Percentiles rank a stretch among this genome's conserved stretches.
phyloP scores from a whole-genome alignment of 92 coral and sea anemone genomes.

The Palythoa grandiflora region DNA sequence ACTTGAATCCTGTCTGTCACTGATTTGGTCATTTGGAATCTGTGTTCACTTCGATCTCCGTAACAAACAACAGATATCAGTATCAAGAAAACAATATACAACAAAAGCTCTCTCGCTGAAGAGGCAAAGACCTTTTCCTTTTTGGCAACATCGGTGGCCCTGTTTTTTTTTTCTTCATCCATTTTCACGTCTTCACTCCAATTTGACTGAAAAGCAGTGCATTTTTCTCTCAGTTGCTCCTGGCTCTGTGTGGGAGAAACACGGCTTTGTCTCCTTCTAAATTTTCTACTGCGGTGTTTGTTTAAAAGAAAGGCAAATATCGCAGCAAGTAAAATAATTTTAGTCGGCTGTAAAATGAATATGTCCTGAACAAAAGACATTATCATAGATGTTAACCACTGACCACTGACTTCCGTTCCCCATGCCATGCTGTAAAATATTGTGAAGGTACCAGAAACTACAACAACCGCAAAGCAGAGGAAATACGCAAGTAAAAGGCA shows the following conservation, averaged over 20 bases:
- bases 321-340: slow-evolving; percentile 45
- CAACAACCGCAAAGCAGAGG: slow-evolving; percentile 33
- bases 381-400: slow-evolving; percentile 45
- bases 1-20: slow-evolving; percentile 55
- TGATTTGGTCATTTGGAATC: slow-evolving; percentile 60
- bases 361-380: slow-evolving; percentile 47
- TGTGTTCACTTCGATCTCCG: slow-evolving; percentile 46
- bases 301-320: slow-evolving; percentile 9
- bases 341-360: slow-evolving; percentile 40
- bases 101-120: slow-evolving; percentile 41
- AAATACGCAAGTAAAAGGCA: slow-evolving; percentile 40
- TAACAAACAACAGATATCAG: slow-evolving; percentile 60
- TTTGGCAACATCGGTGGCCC: slow-evolving; percentile 1
- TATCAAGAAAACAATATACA: slow-evolving; percentile 57
- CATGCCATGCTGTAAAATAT: slow-evolving; percentile 55
- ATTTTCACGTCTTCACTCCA: not conserved
- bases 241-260: slow-evolving; percentile 9
- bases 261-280: slow-evolving; percentile 4
- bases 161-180: slow-evolving; percentile 3
- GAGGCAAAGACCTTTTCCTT: slow-evolving; percentile 3
- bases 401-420: slow-evolving; percentile 27
- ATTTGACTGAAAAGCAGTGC: not conserved
- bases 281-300: slow-evolving; percentile 8
- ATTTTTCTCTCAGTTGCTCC: not conserved
- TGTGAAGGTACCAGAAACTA: slow-evolving; percentile 39